Evolutionary conservation across 2,113 vertebrate species (phyloP).

Genomic region (Macaca mulatta): DNA sequence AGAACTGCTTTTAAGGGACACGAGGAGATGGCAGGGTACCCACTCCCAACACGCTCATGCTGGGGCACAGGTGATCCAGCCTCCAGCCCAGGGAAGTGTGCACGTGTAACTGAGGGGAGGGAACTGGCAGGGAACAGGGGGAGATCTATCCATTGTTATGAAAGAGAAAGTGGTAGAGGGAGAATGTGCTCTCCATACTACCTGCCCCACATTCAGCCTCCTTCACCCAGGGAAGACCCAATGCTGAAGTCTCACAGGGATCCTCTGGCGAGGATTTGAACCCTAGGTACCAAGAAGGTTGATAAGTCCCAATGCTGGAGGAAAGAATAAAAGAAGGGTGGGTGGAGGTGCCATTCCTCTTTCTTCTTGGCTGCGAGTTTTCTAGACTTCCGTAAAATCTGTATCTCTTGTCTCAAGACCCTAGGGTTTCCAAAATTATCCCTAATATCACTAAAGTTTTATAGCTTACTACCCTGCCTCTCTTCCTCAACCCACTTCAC

Average conservation of each 20-base stretch:
- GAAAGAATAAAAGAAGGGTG: background rate
- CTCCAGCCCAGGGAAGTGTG: background rate
- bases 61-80: background rate
- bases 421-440: background rate
- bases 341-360: background rate
- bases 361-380: background rate
- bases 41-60: no score
- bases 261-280: background rate
- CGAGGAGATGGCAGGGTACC: no score
- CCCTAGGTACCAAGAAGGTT: background rate
- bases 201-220: background rate
- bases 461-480: background rate
- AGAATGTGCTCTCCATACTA: background rate
- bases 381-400: background rate
- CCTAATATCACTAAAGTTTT: background rate
- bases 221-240: background rate
- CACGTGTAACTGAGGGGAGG: rapidly evolving
- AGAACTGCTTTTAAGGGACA: background rate
- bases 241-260: background rate
- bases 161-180: background rate
- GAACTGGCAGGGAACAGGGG: background rate
- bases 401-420: background rate
- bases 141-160: background rate
- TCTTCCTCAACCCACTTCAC: background rate
- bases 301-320: background rate